phyloP scores from a whole-genome alignment of 2,888 invertebrate species.

The Terebella lapidaria region DNA sequence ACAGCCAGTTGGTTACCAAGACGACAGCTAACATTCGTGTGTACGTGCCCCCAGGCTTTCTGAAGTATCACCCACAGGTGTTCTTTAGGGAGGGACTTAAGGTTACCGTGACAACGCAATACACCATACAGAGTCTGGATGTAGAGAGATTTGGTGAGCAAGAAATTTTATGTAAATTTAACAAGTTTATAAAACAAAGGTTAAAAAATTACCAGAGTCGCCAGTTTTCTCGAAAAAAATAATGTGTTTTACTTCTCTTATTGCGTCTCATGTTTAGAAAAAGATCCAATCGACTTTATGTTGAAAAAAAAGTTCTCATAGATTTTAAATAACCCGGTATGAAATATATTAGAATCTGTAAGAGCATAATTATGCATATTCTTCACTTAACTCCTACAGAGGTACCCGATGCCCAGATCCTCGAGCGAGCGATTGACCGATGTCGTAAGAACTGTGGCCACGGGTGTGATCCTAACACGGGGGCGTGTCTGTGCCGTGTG shows the following conservation, averaged over 20 bases:
- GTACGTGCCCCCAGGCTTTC: slow-evolving; percentile 22
- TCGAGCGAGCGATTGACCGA: slow-evolving; percentile 8
- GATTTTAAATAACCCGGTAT: too few relatives aligned
- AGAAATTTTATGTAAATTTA: neutral
- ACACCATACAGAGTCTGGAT: slow-evolving; percentile 11
- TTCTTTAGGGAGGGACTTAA: slow-evolving; percentile 15
- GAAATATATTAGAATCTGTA: too few relatives aligned
- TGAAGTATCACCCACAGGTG: slow-evolving; percentile 20
- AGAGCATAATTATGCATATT: too few relatives aligned
- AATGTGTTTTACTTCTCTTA: too few relatives aligned
- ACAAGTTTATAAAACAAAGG: too few relatives aligned
- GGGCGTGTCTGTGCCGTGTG: slow-evolving; percentile 22
- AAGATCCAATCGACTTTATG: too few relatives aligned
- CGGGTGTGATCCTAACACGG: slow-evolving; percentile 25
- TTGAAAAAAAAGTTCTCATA: too few relatives aligned
- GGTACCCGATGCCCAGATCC: slow-evolving; percentile 16
- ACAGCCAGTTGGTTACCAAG: slow-evolving; percentile 2
- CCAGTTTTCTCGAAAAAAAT: too few relatives aligned
- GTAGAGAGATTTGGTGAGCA: slow-evolving; percentile 21
- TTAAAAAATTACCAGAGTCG: too few relatives aligned
- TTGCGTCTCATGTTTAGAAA: too few relatives aligned
- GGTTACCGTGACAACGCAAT: slow-evolving; percentile 13
- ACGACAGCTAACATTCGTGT: slow-evolving; percentile 20
- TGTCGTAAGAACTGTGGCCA: slow-evolving; percentile 19
- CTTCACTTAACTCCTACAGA: too few relatives aligned